Percentiles rank a stretch among this genome's conserved stretches.
These are phyloP conservation scores for Apodemus sylvaticus DNA, from an alignment of 2,113 vertebrate genomes.

Conservation along the genomic window DNA sequence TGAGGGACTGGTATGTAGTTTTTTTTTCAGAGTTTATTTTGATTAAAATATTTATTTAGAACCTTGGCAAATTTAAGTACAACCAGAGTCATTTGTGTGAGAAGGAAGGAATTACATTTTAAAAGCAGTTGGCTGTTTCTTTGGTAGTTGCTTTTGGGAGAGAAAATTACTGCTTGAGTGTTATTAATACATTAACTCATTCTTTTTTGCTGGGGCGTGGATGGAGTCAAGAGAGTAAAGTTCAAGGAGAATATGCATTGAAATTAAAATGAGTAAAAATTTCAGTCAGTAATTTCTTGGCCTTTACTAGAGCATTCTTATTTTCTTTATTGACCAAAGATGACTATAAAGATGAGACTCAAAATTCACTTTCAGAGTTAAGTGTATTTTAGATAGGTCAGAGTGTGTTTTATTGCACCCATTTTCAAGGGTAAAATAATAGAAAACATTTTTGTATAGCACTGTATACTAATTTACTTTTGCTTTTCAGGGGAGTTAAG, in stretches of 20 bases:
- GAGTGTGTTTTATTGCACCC: conserved; percentile 9
- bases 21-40: conserved; percentile 54
- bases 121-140: neutral
- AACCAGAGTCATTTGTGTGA: neutral
- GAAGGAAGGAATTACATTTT: conserved; percentile 45
- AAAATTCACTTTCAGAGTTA: neutral
- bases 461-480: neutral
- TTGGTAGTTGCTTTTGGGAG: conserved; percentile 33
- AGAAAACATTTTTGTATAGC: neutral
- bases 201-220: neutral
- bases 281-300: conserved; percentile 27
- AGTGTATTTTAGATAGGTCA: neutral
- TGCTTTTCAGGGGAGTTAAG: neutral
- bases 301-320: conserved; percentile 19
- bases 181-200: neutral
- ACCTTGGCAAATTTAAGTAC: conserved; percentile 32
- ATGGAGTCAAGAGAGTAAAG: neutral
- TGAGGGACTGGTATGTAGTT: neutral
- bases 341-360: conserved; percentile 27
- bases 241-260: neutral
- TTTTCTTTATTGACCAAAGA: conserved; percentile 29
- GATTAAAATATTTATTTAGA: conserved; percentile 36
- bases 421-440: conserved; percentile 25
- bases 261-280: conserved; percentile 22
- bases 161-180: neutral